phyloP scores from a whole-genome alignment of 2,113 vertebrate genomes.

The Scatophagus argus region DNA sequence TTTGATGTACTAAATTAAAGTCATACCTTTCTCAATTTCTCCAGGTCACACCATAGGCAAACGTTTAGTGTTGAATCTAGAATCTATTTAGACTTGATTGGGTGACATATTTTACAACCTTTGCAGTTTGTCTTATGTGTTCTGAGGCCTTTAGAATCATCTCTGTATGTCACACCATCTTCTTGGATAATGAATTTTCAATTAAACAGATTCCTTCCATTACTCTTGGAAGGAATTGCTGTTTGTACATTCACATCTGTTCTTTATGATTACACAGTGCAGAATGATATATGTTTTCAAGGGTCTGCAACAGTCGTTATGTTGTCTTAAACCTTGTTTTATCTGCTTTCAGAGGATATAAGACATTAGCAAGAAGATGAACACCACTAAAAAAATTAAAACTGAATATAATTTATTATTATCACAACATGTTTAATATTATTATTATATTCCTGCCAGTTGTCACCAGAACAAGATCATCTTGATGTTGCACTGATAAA shows the following conservation, averaged over 20 bases:
- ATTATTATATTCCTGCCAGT: neutral
- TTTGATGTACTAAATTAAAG: no score
- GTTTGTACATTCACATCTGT: neutral
- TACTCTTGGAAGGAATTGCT: neutral
- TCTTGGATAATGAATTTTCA: neutral
- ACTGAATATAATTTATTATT: no score
- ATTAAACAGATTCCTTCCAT: neutral
- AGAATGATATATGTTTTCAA: neutral
- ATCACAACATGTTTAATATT: neutral
- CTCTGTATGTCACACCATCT: neutral
- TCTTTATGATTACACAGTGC: neutral
- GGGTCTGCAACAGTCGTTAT: neutral
- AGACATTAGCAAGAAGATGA: neutral
- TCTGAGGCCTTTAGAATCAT: neutral
- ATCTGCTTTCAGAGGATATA: neutral
- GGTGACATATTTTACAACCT: neutral
- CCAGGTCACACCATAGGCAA: no score
- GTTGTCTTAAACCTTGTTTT: neutral
- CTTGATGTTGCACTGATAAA: slow-evolving; percentile 12
- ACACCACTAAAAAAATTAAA: neutral
- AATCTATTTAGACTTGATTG: no score
- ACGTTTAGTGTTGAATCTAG: no score
- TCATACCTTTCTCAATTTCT: no score
- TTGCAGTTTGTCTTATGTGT: no score
- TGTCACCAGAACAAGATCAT: slow-evolving; percentile 3